Evolutionary conservation across 2,888 invertebrate species (phyloP), one percentile per base, ranked within the genome.

Genomic region (Hofmannophila pseudospretella): DNA sequence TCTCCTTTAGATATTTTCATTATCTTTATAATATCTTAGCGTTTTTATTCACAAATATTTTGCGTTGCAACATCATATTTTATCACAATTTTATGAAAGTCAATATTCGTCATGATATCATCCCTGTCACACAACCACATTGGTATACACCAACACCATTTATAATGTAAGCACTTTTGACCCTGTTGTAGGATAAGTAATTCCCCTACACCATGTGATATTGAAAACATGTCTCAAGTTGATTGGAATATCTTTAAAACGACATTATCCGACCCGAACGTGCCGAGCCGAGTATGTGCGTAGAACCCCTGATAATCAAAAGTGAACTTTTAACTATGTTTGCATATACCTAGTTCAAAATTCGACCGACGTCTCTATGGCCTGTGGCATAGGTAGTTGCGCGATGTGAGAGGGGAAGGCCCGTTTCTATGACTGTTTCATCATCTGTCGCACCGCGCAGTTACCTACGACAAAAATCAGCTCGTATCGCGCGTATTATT

Each of bases 231-330:
- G 72, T 53, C 43, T 56, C 45, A 50, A 44, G 27, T 66, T 65
- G 60, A 62, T 65, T 68, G 69, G 64, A 47, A 57, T 67, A 59
- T n/a, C n/a, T n/a, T n/a, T n/a, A n/a, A n/a, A n/a, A n/a, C n/a
- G n/a, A n/a, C n/a, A n/a, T n/a, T n/a, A n/a, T n/a, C n/a, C n/a
- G n/a, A n/a, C n/a, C n/a, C n/a, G n/a, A n/a, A n/a, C n/a, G n/a
- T n/a, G n/a, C n/a, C n/a, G n/a, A n/a, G n/a, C n/a, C n/a, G n/a
- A n/a, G n/a, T n/a, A n/a, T n/a, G n/a, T n/a, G n/a, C n/a, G n/a
- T n/a, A n/a, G n/a, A n/a, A n/a, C n/a, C n/a, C n/a, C n/a, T n/a
- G n/a, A n/a, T n/a, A n/a, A n/a, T n/a, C n/a, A n/a, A n/a, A n/a
- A n/a, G n/a, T n/a, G n/a, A n/a, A n/a, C n/a, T n/a, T n/a, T n/a